These are phyloP conservation scores for Leptoteleia sp. DNA, from an alignment of 1,140 invertebrate species.

Conservation along the genomic window DNA sequence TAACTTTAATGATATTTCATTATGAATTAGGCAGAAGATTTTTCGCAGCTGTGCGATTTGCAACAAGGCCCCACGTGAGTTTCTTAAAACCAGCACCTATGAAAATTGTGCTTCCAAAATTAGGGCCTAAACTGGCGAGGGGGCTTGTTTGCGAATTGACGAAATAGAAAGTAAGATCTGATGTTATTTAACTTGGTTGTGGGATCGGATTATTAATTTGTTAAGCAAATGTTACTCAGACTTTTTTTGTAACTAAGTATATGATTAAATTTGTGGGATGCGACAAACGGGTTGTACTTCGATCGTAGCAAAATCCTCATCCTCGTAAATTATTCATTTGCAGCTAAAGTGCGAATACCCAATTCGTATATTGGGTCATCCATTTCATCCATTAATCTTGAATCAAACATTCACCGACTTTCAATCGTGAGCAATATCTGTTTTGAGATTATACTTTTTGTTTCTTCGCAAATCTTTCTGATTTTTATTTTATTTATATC, in stretches of 20 bases:
- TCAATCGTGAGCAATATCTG: constrained; percentile 37
- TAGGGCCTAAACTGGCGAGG: not conserved
- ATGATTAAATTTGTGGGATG: constrained; percentile 8
- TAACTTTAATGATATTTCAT: too few relatives aligned
- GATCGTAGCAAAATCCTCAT: constrained; percentile 12
- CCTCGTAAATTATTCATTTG: constrained; percentile 5
- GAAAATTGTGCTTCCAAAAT: not conserved
- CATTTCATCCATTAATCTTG: too few relatives aligned
- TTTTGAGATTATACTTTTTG: constrained; percentile 60
- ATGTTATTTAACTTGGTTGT: constrained; percentile 46
- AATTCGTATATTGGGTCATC: too few relatives aligned
- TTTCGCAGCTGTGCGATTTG: too few relatives aligned
- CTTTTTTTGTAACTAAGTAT: constrained; percentile 34
- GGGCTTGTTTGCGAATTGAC: not conserved
- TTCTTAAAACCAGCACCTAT: too few relatives aligned
- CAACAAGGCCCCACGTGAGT: too few relatives aligned
- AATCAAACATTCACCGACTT: constrained; percentile 25
- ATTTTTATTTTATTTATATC: too few relatives aligned
- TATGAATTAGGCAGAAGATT: too few relatives aligned
- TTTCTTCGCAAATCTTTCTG: constrained; percentile 33
- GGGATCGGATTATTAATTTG: constrained; percentile 44
- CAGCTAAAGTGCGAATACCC: too few relatives aligned
- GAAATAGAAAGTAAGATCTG: constrained; percentile 36
- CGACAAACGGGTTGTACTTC: constrained; percentile 9
- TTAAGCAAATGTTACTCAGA: constrained; percentile 24